phyloP scores from a whole-genome alignment of 2,113 vertebrate species.

The Bungarus multicinctus region DNA sequence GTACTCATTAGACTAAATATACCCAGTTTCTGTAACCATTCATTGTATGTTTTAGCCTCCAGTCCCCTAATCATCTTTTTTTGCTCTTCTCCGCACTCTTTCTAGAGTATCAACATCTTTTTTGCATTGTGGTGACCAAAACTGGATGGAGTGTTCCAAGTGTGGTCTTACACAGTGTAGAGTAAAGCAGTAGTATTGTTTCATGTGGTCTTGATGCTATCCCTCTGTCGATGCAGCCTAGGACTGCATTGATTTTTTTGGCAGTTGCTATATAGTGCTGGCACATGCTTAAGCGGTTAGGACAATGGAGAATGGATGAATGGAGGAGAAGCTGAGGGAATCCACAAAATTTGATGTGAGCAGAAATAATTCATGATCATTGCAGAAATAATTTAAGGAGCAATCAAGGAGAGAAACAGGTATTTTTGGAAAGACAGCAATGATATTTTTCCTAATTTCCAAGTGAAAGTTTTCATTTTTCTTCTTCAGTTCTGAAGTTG shows the following conservation, averaged over 20 bases:
- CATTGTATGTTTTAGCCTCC: no score
- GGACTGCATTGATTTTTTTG: background rate
- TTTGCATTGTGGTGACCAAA: background rate
- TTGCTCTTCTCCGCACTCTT: background rate
- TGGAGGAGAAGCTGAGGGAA: background rate
- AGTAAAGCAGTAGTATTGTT: background rate
- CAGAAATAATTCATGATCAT: background rate
- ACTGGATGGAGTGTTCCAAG: background rate
- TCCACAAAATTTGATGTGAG: background rate
- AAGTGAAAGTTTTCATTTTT: background rate
- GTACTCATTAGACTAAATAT: no score
- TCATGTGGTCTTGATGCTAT: background rate
- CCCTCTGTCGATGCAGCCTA: background rate
- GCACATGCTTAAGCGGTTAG: background rate
- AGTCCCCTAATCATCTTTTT: background rate
- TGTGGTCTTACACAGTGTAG: background rate
- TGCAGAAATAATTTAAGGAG: background rate
- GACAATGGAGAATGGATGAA: background rate
- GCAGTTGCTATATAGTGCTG: background rate
- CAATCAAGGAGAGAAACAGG: background rate
- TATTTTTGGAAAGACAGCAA: background rate
- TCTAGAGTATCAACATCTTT: background rate
- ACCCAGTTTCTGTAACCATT: no score
- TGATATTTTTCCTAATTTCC: background rate
- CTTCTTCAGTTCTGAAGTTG: background rate